Evolutionary conservation across 2,113 vertebrate genomes (phyloP).

Genomic region (Phaethornis superciliosus): DNA sequence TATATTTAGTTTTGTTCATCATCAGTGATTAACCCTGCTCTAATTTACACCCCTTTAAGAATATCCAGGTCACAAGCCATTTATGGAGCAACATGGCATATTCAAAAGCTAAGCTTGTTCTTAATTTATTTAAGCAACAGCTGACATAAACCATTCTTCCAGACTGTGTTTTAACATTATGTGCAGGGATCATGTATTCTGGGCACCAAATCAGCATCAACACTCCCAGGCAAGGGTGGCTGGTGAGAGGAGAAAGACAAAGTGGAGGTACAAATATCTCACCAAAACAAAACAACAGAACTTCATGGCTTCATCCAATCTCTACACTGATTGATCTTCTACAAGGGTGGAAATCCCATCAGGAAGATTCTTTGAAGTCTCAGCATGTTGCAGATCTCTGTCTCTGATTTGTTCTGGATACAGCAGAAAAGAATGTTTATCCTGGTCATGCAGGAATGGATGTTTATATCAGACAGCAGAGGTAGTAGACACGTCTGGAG

Average conservation of each 20-base stretch:
- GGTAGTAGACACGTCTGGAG: neutral
- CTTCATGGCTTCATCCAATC: neutral
- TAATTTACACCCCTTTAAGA: neutral
- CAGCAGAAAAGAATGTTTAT: neutral
- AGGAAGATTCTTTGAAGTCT: neutral
- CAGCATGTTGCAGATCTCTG: neutral
- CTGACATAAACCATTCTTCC: conserved; percentile 29
- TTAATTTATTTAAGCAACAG: conserved; percentile 24
- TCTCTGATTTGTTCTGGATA: neutral
- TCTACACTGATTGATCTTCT: neutral
- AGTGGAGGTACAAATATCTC: neutral
- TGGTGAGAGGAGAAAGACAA: conserved; percentile 25
- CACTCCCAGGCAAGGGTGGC: neutral
- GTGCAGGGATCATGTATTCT: neutral
- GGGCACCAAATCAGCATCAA: conserved; percentile 47
- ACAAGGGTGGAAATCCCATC: neutral
- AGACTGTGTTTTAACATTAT: conserved; percentile 39
- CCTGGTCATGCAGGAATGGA: neutral
- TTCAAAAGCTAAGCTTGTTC: conserved; percentile 2
- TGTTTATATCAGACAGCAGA: neutral
- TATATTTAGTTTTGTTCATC: neutral
- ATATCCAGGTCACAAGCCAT: neutral
- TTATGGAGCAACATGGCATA: conserved; percentile 17
- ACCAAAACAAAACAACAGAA: conserved; percentile 5
- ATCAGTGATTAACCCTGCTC: neutral